Evolutionary conservation across 2,888 invertebrate genomes (phyloP), one percentile per base, ranked within the genome.

Genomic region (Amphipyra berbera): DNA sequence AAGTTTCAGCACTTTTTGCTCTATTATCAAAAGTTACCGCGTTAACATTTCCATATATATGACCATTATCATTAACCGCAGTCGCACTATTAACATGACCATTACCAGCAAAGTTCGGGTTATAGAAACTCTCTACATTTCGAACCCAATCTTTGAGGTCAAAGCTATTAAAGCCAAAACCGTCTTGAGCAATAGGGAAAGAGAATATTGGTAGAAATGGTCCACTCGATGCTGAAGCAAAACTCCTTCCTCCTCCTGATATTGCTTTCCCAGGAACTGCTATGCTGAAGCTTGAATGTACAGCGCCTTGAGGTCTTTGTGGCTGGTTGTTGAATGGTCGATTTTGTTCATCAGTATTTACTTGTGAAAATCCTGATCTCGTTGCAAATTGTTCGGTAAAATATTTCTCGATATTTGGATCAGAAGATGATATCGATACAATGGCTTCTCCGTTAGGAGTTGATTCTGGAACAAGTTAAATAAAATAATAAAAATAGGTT

Each of bases 51-150:
- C 89, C 87, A 67, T 88, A 89, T 2, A 88, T 78, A 45, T 86
- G 88, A 4, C 91, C 90, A 64, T 90, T 90, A 64, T 89, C 87
- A 61, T 86, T 91, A 9, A 89, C 71, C 2, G 90, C 87, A 10
- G 90, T 83, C 6, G 86, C 87, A 47, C 62, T 61, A 46, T 60
- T 77, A 9, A 78, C 59, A 54, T 82, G 83, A 7, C 84, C 82
- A 46, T 82, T 82, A 0, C 84, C 80, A 21, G 70, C 61, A 38
- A 82, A 87, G 15, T 67, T 80, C 0, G 87, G 82, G n/a, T 88
- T 84, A 35, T 88, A 88, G 42, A 81, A 82, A 44, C 83, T 82
- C 52, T 89, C 87, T 37, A 88, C 49, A 59, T 82, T 87, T 70
- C 81, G 85, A 10, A 90, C 74, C 86, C 87, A 87, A 62, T 85